These are phyloP conservation scores for Cacatua alba DNA, from an alignment of 2,113 vertebrate species.

Conservation along the genomic window DNA sequence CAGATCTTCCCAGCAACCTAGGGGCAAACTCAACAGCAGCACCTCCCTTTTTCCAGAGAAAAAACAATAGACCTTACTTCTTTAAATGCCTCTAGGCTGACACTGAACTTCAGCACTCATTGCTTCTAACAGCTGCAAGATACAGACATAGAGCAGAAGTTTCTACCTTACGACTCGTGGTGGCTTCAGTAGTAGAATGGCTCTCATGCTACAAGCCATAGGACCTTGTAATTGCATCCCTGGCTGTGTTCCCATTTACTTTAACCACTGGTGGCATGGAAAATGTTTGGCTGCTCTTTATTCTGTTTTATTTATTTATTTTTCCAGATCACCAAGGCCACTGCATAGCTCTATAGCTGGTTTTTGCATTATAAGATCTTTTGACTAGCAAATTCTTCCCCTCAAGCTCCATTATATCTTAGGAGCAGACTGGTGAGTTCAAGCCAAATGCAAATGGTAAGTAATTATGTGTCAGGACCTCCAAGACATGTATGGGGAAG, in stretches of 20 bases:
- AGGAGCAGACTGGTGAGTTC: background rate
- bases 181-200: background rate
- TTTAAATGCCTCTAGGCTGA: background rate
- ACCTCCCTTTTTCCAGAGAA: background rate
- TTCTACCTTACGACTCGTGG: rapidly evolving
- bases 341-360: background rate
- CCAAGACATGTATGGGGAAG: background rate
- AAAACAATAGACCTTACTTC: background rate
- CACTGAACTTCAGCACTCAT: background rate
- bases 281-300: background rate
- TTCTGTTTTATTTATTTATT: background rate
- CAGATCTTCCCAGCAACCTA: background rate
- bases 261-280: background rate
- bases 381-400: background rate
- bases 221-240: background rate
- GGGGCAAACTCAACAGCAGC: background rate
- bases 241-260: background rate
- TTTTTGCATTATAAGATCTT: background rate
- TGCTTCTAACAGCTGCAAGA: background rate
- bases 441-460: background rate
- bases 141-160: background rate
- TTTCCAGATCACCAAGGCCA: background rate
- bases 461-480: background rate
- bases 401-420: background rate
- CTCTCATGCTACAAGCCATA: background rate